Conservation (phyloP, 2,797 vertebrate species). For the Uromys caudimaculatus region DNA sequence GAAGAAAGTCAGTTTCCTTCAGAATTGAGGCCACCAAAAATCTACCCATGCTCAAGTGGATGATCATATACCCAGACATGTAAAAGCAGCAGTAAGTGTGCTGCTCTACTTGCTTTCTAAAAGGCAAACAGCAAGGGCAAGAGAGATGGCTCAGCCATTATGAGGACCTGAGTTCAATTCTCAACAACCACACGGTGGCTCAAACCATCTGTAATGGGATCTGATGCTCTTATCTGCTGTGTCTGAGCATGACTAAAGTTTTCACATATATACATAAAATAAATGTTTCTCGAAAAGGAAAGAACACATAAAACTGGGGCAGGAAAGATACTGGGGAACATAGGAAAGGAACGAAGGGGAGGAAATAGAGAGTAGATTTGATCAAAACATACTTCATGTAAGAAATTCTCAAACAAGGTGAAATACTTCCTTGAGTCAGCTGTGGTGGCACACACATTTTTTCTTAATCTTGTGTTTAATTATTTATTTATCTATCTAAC, state of each 20-base stretch:
- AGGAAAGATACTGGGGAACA: fast-evolving
- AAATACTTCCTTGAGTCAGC: not conserved
- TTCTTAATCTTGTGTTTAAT: too few relatives aligned
- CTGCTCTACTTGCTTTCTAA: not conserved
- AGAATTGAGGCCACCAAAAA: not conserved
- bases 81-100: not conserved
- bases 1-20: not conserved
- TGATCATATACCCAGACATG: not conserved
- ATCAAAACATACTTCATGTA: not conserved
- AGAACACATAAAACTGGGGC: not conserved
- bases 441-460: too few relatives aligned
- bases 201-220: too few relatives aligned
- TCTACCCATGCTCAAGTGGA: not conserved
- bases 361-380: not conserved
- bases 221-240: too few relatives aligned
- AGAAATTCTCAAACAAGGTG: not conserved
- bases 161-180: too few relatives aligned
- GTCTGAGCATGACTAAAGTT: too few relatives aligned
- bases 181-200: too few relatives aligned
- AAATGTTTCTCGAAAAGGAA: not conserved
- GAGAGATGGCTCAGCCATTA: too few relatives aligned
- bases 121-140: not conserved
- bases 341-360: not conserved
- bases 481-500: too few relatives aligned
- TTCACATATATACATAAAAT: too few relatives aligned